Percentiles rank a stretch among this genome's conserved stretches.
These are phyloP conservation scores for Chelon labrosus DNA, from an alignment of 2,797 vertebrate genomes.

Conservation along the genomic window DNA sequence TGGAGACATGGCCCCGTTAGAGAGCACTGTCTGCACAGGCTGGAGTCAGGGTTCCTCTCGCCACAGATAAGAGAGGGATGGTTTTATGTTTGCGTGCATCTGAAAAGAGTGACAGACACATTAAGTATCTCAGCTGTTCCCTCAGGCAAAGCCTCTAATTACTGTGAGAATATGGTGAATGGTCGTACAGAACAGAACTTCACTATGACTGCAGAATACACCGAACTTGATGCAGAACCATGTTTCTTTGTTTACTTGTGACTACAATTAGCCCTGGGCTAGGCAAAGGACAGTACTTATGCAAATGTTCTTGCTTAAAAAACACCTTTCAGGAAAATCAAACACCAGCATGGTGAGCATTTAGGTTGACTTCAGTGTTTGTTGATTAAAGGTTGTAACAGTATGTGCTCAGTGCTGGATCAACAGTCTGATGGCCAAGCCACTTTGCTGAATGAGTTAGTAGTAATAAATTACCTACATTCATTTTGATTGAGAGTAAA, in stretches of 20 bases:
- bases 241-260: slow-evolving; percentile 1
- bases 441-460: slow-evolving; percentile 24
- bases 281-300: not conserved
- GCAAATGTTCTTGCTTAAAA: too few species aligned
- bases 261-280: too few species aligned
- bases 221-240: not conserved
- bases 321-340: not conserved
- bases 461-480: slow-evolving; percentile 17
- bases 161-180: slow-evolving; percentile 22
- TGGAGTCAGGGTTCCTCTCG: slow-evolving; percentile 83
- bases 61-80: slow-evolving; percentile 82
- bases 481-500: slow-evolving; percentile 14
- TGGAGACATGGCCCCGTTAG: slow-evolving; percentile 74
- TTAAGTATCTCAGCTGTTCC: slow-evolving; percentile 40
- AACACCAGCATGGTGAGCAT: slow-evolving; percentile 9
- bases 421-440: slow-evolving; percentile 27
- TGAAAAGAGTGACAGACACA: slow-evolving; percentile 44
- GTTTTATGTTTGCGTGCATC: slow-evolving; percentile 47
- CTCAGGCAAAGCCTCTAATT: slow-evolving; percentile 8
- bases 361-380: not conserved
- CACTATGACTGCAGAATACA: slow-evolving; percentile 4
- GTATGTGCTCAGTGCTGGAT: slow-evolving; percentile 23
- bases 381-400: slow-evolving; percentile 30
- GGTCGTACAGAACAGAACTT: not conserved
- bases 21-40: slow-evolving; percentile 82